A percentile compares a stretch with the other conserved stretches of the same genome.
Conservation (phyloP, 2,888 invertebrate genomes). For the Eupithecia inturbata region DNA sequence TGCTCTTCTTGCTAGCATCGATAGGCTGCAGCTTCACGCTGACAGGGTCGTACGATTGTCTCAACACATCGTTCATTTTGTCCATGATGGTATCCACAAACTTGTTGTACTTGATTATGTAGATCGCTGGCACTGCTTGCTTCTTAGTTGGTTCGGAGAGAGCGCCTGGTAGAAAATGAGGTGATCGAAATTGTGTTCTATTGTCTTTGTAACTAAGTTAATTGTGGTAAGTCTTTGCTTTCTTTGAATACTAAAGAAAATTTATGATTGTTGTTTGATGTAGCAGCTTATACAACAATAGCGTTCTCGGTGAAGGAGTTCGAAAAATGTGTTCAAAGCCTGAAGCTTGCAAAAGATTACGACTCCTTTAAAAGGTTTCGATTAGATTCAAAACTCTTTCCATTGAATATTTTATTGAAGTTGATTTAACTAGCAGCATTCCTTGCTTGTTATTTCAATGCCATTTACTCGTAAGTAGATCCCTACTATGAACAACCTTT, state of each 20-base stretch:
- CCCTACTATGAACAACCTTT: background rate
- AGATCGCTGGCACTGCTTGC: constrained; percentile 85
- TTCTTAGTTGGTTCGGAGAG: constrained; percentile 71
- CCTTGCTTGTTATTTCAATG: background rate
- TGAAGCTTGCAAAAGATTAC: background rate
- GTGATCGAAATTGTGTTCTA: constrained; percentile 22
- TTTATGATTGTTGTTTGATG: background rate
- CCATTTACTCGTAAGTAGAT: background rate
- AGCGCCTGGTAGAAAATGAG: constrained; percentile 70
- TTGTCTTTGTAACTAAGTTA: constrained; percentile 3
- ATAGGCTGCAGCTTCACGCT: constrained; percentile 88
- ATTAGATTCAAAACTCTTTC: background rate
- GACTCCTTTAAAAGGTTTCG: background rate
- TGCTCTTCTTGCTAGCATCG: constrained; percentile 80
- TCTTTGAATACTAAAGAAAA: background rate
- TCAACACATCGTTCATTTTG: constrained; percentile 91
- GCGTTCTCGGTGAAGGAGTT: background rate
- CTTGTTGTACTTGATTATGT: constrained; percentile 92
- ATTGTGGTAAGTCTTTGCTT: background rate
- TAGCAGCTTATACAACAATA: background rate
- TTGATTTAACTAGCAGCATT: background rate
- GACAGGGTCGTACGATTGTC: constrained; percentile 92
- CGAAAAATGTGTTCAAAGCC: background rate
- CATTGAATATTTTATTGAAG: background rate
- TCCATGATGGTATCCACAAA: constrained; percentile 93